A percentile compares a stretch with the other conserved stretches of the same genome.
Conservation (phyloP, 2,888 invertebrate genomes). For the Scaeva pyrastri region DNA sequence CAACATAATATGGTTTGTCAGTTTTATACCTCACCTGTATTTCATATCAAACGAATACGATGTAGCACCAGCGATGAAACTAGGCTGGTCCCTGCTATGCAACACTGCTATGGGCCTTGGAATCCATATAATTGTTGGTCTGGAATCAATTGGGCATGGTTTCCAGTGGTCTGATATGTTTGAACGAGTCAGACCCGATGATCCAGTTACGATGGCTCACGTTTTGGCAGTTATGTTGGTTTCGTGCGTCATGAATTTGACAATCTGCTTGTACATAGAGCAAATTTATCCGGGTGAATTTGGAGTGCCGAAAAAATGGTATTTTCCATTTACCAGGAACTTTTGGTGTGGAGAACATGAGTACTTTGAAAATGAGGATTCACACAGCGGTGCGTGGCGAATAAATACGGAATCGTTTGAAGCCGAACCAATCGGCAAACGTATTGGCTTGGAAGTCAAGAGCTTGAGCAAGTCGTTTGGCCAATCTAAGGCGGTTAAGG, state of each 20-base stretch:
- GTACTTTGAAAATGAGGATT: slow-evolving; percentile 87
- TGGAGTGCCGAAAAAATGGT: slow-evolving; percentile 91
- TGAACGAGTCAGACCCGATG: slow-evolving; percentile 86
- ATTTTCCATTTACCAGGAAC: slow-evolving; percentile 90
- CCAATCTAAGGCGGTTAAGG: slow-evolving; percentile 85
- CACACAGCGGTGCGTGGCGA: slow-evolving; percentile 83
- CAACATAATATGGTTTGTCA: slow-evolving; percentile 89
- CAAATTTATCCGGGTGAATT: slow-evolving; percentile 92
- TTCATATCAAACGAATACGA: slow-evolving; percentile 87
- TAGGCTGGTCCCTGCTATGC: slow-evolving; percentile 87
- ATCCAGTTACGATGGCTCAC: slow-evolving; percentile 85
- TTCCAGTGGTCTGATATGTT: slow-evolving; percentile 84
- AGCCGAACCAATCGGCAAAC: slow-evolving; percentile 84
- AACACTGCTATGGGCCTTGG: slow-evolving; percentile 90
- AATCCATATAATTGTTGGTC: slow-evolving; percentile 88
- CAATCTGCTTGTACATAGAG: slow-evolving; percentile 92
- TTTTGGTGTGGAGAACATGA: slow-evolving; percentile 84
- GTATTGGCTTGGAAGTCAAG: slow-evolving; percentile 85
- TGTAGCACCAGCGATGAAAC: slow-evolving; percentile 86
- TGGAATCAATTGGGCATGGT: slow-evolving; percentile 87
- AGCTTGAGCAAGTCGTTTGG: slow-evolving; percentile 86
- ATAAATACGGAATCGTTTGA: slow-evolving; percentile 81
- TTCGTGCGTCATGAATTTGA: slow-evolving; percentile 86
- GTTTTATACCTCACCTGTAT: slow-evolving; percentile 89
- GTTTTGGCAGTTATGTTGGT: slow-evolving; percentile 78